These are phyloP conservation scores for Eilema sororculum DNA, from an alignment of 2,888 invertebrate genomes.

Conservation along the genomic window DNA sequence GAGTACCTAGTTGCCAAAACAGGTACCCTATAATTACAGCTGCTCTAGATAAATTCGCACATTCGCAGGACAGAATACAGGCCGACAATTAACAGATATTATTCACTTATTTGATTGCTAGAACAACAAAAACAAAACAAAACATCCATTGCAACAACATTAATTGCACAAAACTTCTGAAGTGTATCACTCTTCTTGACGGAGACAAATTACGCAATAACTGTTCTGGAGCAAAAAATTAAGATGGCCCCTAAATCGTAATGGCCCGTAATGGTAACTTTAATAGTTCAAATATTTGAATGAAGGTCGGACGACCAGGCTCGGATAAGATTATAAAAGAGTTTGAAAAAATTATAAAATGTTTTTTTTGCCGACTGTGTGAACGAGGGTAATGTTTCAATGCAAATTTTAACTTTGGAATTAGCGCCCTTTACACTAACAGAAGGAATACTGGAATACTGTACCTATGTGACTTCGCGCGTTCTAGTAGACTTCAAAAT, in stretches of 20 bases:
- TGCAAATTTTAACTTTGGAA: too few relatives aligned
- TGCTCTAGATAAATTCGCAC: too few relatives aligned
- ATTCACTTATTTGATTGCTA: neutral
- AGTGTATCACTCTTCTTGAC: slow-evolving; percentile 21
- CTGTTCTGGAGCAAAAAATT: slow-evolving; percentile 12
- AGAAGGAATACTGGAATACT: too few relatives aligned
- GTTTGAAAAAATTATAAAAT: too few relatives aligned
- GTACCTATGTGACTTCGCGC: too few relatives aligned
- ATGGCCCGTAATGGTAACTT: slow-evolving; percentile 10
- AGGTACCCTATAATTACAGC: too few relatives aligned
- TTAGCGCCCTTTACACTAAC: too few relatives aligned
- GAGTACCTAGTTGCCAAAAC: too few relatives aligned
- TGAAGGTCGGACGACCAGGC: slow-evolving; percentile 1
- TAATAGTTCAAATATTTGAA: slow-evolving; percentile 10
- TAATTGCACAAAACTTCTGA: slow-evolving; percentile 14
- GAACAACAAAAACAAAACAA: neutral
- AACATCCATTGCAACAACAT: slow-evolving; percentile 12
- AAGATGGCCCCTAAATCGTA: slow-evolving; percentile 7
- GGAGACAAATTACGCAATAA: slow-evolving; percentile 21
- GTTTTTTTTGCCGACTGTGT: neutral
- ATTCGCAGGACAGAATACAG: neutral
- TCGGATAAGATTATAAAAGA: neutral
- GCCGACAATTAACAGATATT: neutral
- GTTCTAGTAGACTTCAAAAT: too few relatives aligned
- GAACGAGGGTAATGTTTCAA: too few relatives aligned